A percentile compares a stretch with the other conserved stretches of the same genome.
Evolutionary conservation across 2,888 invertebrate genomes (phyloP).

Genomic region (Dryocosmus kuriphilus): DNA sequence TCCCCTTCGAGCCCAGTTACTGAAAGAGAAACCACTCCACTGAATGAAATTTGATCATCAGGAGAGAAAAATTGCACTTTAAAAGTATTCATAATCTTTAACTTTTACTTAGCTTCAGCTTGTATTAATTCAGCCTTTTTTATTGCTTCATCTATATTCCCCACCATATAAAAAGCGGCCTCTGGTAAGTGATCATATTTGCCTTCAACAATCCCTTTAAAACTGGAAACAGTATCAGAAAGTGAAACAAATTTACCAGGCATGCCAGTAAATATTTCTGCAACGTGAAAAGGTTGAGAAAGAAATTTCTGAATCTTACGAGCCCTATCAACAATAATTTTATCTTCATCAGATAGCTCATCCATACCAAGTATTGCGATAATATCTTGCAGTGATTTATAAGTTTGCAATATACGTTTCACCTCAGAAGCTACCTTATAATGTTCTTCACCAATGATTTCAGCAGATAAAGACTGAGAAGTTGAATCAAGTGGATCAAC

Average conservation of each 20-base stretch:
- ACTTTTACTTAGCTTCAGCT: too few species aligned
- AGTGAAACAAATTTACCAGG: constrained; percentile 13
- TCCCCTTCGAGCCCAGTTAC: too few species aligned
- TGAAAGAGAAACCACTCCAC: too few species aligned
- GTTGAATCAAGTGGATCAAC: constrained; percentile 25
- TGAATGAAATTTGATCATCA: too few species aligned
- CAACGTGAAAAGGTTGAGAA: constrained; percentile 17
- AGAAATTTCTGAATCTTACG: constrained; percentile 14
- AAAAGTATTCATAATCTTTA: too few species aligned
- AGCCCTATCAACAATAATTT: not conserved
- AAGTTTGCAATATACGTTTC: not conserved
- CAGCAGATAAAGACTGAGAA: not conserved
- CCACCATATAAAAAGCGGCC: constrained; percentile 3
- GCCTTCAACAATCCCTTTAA: constrained; percentile 4
- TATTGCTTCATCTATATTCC: not conserved
- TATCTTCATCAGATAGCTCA: constrained; percentile 33
- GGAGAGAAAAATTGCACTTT: too few species aligned
- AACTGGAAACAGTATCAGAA: not conserved
- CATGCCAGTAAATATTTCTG: not conserved
- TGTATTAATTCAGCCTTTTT: too few species aligned
- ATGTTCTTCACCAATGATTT: constrained; percentile 12
- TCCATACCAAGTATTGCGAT: constrained; percentile 34
- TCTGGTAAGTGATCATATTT: constrained; percentile 22
- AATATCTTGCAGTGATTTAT: not conserved
- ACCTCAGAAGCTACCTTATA: not conserved